Percentiles rank a stretch among this genome's conserved stretches.
Conservation (phyloP, 2,888 invertebrate genomes). For the Pristionchus arcanus region DNA sequence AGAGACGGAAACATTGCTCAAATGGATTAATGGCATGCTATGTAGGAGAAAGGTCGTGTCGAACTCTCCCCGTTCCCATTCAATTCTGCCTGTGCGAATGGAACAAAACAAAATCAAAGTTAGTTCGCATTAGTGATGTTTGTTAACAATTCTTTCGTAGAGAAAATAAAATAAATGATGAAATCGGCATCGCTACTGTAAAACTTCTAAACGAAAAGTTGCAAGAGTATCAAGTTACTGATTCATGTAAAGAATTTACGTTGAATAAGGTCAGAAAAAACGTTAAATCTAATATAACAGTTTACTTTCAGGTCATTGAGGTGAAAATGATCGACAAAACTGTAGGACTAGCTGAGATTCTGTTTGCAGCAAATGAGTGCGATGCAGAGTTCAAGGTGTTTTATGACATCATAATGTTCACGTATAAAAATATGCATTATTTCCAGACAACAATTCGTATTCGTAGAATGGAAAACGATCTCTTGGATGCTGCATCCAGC, state of each 20-base stretch:
- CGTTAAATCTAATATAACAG: not conserved
- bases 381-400: constrained; percentile 45
- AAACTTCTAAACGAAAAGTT: not conserved
- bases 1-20: not conserved
- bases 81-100: constrained; percentile 52
- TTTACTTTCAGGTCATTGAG: not conserved
- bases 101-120: constrained; percentile 26
- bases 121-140: not conserved
- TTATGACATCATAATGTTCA: not conserved
- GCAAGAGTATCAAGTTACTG: not conserved
- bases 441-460: not conserved
- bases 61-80: constrained; percentile 47
- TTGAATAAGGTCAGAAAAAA: not conserved
- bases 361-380: not conserved
- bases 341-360: not conserved
- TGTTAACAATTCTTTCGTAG: not conserved
- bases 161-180: not conserved
- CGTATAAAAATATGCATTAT: not conserved
- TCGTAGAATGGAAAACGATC: not conserved
- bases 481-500: not conserved
- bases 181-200: not conserved
- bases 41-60: constrained; percentile 40
- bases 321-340: constrained; percentile 13
- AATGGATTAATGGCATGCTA: not conserved
- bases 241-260: not conserved